phyloP scores from a whole-genome alignment of 2,888 invertebrate species.

The Myathropa florea region DNA sequence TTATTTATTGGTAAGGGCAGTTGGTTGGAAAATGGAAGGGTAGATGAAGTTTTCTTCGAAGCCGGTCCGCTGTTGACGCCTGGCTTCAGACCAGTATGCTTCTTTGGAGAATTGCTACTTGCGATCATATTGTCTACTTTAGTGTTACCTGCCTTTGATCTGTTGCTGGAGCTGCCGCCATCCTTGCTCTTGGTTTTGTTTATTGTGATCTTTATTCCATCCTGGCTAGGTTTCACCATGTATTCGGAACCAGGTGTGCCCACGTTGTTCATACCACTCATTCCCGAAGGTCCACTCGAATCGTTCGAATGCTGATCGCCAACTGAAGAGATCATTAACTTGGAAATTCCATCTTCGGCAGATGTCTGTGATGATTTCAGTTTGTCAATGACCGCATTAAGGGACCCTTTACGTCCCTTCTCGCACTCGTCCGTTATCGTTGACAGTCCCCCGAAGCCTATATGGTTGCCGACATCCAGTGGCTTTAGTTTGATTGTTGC shows the following conservation, averaged over 20 bases:
- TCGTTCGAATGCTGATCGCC: slow-evolving; percentile 72
- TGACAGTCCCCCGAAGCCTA: slow-evolving; percentile 19
- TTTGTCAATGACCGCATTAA: slow-evolving; percentile 94
- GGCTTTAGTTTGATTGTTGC: slow-evolving; percentile 63
- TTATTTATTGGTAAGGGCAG: slow-evolving; percentile 61
- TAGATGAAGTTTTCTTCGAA: slow-evolving; percentile 84
- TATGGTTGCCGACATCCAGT: slow-evolving; percentile 54
- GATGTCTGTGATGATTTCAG: slow-evolving; percentile 86
- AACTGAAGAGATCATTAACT: slow-evolving; percentile 27
- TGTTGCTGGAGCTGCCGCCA: slow-evolving; percentile 30
- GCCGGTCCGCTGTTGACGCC: slow-evolving; percentile 94
- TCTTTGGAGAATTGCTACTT: slow-evolving; percentile 79
- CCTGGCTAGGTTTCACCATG: slow-evolving; percentile 92
- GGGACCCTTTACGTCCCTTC: slow-evolving; percentile 86
- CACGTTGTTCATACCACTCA: slow-evolving; percentile 80
- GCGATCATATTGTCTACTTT: slow-evolving; percentile 8
- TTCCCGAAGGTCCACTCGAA: slow-evolving; percentile 81
- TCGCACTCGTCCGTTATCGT: slow-evolving; percentile 26
- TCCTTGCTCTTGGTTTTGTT: slow-evolving; percentile 90
- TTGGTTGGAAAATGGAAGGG: slow-evolving; percentile 38
- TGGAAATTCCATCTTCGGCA: slow-evolving; percentile 63
- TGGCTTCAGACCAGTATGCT: slow-evolving; percentile 91
- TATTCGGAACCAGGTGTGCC: slow-evolving; percentile 84
- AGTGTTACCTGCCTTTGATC: slow-evolving; percentile 26
- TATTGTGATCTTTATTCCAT: slow-evolving; percentile 95